Conservation (phyloP, 1,140 invertebrate species). For the Phthorimaea operculella region DNA sequence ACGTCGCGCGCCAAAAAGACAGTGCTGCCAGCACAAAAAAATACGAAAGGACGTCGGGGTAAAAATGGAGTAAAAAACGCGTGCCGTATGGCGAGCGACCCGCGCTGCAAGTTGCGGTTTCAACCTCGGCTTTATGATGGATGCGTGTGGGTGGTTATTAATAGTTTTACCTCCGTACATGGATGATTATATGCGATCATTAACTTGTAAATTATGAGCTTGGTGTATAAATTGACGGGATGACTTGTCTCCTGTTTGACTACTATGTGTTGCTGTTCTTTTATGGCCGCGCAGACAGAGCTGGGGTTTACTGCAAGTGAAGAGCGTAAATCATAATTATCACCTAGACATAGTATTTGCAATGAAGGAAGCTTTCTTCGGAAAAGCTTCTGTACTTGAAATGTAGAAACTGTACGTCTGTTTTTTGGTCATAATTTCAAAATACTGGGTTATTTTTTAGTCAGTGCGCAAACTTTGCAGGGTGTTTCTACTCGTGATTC, state of each 20-base stretch:
- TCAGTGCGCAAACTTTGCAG: too few species aligned
- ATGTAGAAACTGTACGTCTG: too few species aligned
- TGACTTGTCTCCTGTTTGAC: neutral
- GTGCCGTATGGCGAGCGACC: constrained; percentile 28
- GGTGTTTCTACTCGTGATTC: too few species aligned
- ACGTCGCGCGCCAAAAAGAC: constrained; percentile 27
- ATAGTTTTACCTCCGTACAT: neutral
- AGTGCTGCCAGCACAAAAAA: constrained; percentile 23
- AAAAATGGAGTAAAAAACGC: constrained; percentile 16
- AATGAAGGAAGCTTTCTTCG: neutral
- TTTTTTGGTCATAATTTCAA: too few species aligned
- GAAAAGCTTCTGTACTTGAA: neutral
- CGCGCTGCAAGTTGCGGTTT: constrained; percentile 13
- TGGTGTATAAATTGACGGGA: neutral
- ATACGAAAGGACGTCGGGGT: constrained; percentile 16
- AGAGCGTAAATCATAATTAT: constrained; percentile 3
- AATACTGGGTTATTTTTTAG: too few species aligned
- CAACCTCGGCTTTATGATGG: neutral
- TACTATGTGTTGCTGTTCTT: neutral
- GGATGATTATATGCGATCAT: constrained; percentile 1
- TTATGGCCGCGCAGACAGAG: neutral
- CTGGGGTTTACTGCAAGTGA: neutral
- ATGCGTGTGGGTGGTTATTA: neutral
- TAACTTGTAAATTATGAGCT: neutral
- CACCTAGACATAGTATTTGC: constrained; percentile 5